Conservation (phyloP, 2,113 vertebrate species). For the Vicugna pacos region DNA sequence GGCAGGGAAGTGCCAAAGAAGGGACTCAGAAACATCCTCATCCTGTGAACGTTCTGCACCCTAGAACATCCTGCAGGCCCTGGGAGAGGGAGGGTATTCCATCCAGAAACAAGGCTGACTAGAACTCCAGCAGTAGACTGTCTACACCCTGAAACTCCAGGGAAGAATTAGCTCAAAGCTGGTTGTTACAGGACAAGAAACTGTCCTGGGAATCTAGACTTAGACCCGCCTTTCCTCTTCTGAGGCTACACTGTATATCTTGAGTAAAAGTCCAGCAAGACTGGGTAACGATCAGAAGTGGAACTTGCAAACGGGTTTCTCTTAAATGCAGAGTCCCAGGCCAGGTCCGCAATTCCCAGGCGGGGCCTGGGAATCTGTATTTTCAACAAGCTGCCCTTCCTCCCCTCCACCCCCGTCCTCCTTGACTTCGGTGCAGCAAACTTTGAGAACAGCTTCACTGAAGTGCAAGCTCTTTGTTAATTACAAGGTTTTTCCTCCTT, state of each 20-base stretch:
- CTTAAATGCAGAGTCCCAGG: constrained; percentile 3
- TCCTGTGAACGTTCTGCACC: background rate
- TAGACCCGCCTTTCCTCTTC: background rate
- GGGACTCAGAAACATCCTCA: background rate
- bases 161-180: background rate
- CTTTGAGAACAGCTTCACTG: constrained; percentile 38
- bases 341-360: background rate
- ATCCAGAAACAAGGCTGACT: background rate
- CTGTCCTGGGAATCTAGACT: background rate
- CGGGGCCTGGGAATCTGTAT: background rate
- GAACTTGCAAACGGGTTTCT: background rate
- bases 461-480: constrained; percentile 71
- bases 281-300: background rate
- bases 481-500: constrained; percentile 75
- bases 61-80: background rate
- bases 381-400: background rate
- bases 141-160: background rate
- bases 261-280: background rate
- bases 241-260: background rate
- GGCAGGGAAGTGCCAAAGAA: background rate
- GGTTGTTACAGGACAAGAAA: background rate
- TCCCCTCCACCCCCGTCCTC: background rate
- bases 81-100: background rate
- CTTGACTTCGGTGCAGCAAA: background rate
- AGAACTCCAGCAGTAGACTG: background rate